Evolutionary conservation across 2,888 invertebrate genomes (phyloP).

Genomic region (Holacanthella duospinosa): DNA sequence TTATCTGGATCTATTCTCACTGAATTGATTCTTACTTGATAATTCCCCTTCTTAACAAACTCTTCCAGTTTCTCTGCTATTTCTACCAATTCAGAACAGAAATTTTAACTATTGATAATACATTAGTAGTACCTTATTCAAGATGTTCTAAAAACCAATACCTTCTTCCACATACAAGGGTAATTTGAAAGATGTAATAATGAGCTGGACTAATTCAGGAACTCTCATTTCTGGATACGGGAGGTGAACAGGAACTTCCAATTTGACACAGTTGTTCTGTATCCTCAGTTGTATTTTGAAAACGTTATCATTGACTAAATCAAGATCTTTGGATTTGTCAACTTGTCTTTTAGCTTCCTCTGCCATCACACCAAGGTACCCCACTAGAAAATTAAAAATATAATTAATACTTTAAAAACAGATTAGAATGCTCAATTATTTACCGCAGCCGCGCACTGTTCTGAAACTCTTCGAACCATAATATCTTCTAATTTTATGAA

Average conservation of each 20-base stretch:
- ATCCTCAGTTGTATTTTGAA: slow-evolving; percentile 13
- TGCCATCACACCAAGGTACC: too few relatives aligned
- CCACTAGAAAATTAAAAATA: too few relatives aligned
- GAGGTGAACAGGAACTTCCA: slow-evolving; percentile 54
- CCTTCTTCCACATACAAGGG: slow-evolving; percentile 59
- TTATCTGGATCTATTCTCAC: slow-evolving; percentile 56
- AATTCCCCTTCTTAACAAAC: slow-evolving; percentile 58
- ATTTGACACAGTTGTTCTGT: slow-evolving; percentile 38
- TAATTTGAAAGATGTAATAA: slow-evolving; percentile 56
- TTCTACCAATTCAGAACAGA: too few relatives aligned
- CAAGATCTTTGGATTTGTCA: too few relatives aligned
- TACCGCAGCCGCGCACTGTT: too few relatives aligned
- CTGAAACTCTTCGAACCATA: too few relatives aligned
- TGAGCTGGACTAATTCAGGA: slow-evolving; percentile 54
- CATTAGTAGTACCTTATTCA: background rate
- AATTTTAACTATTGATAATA: too few relatives aligned
- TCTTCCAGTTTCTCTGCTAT: slow-evolving; percentile 50
- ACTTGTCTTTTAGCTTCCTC: too few relatives aligned
- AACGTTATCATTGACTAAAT: background rate
- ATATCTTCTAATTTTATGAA: too few relatives aligned
- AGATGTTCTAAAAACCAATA: slow-evolving; percentile 38
- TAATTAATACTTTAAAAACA: too few relatives aligned
- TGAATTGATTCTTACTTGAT: slow-evolving; percentile 55
- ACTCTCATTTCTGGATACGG: slow-evolving; percentile 50
- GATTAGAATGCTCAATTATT: too few relatives aligned